Percentiles rank a stretch among this genome's conserved stretches.
Conservation (phyloP, 2,888 invertebrate genomes). For the Gymnosoma rotundatum region DNA sequence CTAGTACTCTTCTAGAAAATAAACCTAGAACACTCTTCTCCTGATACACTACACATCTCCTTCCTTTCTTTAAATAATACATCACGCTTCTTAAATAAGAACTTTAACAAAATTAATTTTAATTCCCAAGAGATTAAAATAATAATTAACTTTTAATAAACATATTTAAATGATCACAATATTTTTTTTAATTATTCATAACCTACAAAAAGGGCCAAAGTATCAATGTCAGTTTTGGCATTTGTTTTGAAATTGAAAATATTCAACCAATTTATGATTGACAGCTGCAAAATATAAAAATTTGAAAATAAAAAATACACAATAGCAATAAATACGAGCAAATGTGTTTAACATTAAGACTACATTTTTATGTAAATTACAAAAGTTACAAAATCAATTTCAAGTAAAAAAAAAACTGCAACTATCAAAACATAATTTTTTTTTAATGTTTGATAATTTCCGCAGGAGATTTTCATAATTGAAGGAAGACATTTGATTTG, state of each 20-base stretch:
- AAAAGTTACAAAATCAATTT: conserved; percentile 2
- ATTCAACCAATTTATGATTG: conserved; percentile 74
- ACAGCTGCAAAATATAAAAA: conserved; percentile 80
- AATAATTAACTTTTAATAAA: neutral
- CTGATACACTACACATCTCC: no score
- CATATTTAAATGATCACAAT: neutral
- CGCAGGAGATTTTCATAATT: neutral
- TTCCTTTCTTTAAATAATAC: no score
- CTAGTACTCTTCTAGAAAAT: no score
- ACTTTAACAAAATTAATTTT: no score
- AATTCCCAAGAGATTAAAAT: no score
- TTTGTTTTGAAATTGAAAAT: conserved; percentile 14
- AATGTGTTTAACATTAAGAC: neutral
- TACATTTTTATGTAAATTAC: conserved; percentile 15
- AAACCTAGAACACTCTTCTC: no score
- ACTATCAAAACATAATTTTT: neutral
- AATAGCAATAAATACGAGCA: neutral
- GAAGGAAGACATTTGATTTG: neutral
- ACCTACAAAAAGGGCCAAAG: neutral
- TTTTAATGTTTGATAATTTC: neutral
- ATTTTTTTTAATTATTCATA: conserved; percentile 21
- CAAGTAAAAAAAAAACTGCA: neutral
- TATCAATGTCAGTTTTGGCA: conserved; percentile 32
- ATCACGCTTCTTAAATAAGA: no score
- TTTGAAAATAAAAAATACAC: conserved; percentile 55